These are phyloP conservation scores for Drosophila koepferae DNA, from an alignment of 2,888 invertebrate species.

Conservation along the genomic window DNA sequence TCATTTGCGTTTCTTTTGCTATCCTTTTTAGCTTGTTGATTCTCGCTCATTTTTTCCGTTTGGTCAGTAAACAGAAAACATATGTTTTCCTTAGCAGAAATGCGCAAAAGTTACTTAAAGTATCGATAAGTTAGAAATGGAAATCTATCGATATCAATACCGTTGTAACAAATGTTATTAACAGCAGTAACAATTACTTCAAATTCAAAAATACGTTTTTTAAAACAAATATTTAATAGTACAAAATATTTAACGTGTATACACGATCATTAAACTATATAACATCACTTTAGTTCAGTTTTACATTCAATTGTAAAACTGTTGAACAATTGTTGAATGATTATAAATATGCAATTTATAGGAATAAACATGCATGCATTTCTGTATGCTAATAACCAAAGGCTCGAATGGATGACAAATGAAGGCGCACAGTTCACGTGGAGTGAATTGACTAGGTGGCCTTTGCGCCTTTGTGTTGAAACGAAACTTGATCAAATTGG, in stretches of 20 bases:
- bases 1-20: constrained; percentile 37
- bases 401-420: constrained; percentile 98
- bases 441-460: constrained; percentile 75
- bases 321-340: constrained; percentile 74
- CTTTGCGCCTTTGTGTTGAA: constrained; percentile 85
- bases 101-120: background rate
- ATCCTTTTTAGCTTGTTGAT: constrained; percentile 5
- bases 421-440: constrained; percentile 94
- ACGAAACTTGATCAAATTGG: constrained; percentile 93
- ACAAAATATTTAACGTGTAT: background rate
- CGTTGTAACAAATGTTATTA: background rate
- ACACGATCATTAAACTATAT: background rate
- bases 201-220: background rate
- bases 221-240: constrained; percentile 6
- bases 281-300: background rate
- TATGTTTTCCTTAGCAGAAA: constrained; percentile 13
- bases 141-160: background rate
- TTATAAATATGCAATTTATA: constrained; percentile 97
- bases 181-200: background rate
- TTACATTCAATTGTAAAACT: constrained; percentile 31
- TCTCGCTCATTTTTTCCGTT: constrained; percentile 35
- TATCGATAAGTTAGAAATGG: background rate
- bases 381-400: constrained; percentile 97
- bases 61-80: constrained; percentile 10
- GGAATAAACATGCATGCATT: constrained; percentile 96